Percentiles rank a stretch among this genome's conserved stretches.
Evolutionary conservation across 2,113 vertebrate species (phyloP).

Genomic region (Pardalotus punctatus): DNA sequence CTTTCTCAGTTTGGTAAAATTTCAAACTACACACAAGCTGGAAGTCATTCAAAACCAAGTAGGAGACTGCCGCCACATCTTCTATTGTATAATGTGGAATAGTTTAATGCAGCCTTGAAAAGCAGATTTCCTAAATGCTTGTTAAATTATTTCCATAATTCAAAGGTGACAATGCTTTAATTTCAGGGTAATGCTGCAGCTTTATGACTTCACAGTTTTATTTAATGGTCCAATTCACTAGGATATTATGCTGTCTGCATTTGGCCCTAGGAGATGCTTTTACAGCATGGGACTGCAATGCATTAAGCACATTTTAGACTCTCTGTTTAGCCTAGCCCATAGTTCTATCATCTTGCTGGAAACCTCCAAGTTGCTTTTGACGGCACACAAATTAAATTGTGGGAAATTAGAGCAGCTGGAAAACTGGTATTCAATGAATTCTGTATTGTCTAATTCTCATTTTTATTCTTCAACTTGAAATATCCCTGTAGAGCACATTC

Average conservation of each 20-base stretch:
- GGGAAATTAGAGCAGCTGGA: conserved; percentile 48
- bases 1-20: conserved; percentile 34
- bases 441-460: conserved; percentile 44
- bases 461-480: conserved; percentile 61
- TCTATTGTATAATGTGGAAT: conserved; percentile 2
- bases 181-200: conserved; percentile 69
- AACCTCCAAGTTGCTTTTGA: conserved; percentile 1
- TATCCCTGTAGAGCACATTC: conserved; percentile 40
- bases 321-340: not conserved
- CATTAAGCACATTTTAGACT: conserved; percentile 14
- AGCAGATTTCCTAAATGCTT: conserved; percentile 63
- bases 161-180: conserved; percentile 72
- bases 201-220: conserved; percentile 72
- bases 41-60: conserved; percentile 21
- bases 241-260: conserved; percentile 51
- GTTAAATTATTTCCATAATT: conserved; percentile 70
- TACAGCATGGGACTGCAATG: not conserved
- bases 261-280: conserved; percentile 61
- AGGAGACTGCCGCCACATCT: not conserved
- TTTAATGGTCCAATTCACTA: conserved; percentile 74
- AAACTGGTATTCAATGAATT: conserved; percentile 22
- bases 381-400: conserved; percentile 41
- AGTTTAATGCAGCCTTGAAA: conserved; percentile 39
- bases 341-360: conserved; percentile 37
- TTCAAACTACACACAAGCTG: conserved; percentile 7